phyloP scores from a whole-genome alignment of 2,113 vertebrate species.

The Echinops telfairi region DNA sequence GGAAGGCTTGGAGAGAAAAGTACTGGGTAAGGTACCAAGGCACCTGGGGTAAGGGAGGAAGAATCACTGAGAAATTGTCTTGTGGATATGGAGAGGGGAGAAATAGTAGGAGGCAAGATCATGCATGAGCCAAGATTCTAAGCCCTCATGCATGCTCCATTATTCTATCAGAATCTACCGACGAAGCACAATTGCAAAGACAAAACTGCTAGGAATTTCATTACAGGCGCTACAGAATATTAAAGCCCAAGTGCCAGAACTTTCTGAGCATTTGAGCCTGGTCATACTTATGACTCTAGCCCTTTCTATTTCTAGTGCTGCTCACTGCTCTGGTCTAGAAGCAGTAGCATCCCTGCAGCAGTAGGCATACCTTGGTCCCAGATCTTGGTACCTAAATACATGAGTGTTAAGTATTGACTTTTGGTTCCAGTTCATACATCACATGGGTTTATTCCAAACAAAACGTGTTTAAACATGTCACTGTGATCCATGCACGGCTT shows the following conservation, averaged over 20 bases:
- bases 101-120: neutral
- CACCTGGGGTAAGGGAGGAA: neutral
- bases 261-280: neutral
- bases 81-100: neutral
- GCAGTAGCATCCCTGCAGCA: neutral
- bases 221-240: neutral
- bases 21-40: too few species aligned
- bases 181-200: neutral
- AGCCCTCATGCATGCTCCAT: neutral
- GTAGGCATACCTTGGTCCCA: constrained; percentile 1
- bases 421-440: too few species aligned
- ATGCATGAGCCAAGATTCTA: neutral
- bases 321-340: constrained; percentile 13
- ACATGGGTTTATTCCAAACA: too few species aligned
- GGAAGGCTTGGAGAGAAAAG: neutral
- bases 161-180: neutral
- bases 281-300: neutral
- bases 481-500: too few species aligned
- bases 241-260: neutral
- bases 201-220: constrained; percentile 50
- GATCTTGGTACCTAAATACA: constrained; percentile 46
- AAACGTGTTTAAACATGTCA: too few species aligned
- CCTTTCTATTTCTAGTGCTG: neutral
- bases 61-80: neutral
- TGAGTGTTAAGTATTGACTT: too few species aligned